Conservation (phyloP, 2,113 vertebrate species). For the Suricata suricatta region DNA sequence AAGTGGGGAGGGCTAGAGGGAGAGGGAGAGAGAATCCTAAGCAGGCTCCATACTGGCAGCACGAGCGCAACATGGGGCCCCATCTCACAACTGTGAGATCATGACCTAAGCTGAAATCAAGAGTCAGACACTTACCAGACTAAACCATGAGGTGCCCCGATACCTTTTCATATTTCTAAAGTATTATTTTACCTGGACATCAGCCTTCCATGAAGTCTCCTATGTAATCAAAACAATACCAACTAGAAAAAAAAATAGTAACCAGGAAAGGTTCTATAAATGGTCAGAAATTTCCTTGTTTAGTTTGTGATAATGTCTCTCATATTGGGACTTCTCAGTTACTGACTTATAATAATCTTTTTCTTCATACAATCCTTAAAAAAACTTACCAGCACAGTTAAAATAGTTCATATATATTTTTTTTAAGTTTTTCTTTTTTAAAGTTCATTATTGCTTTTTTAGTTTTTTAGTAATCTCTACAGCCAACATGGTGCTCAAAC, state of each 20-base stretch:
- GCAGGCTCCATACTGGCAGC: too few species aligned
- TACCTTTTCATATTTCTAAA: not conserved
- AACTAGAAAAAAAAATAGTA: not conserved
- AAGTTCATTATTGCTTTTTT: not conserved
- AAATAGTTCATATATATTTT: not conserved
- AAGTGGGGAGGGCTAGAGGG: too few species aligned
- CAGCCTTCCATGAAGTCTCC: not conserved
- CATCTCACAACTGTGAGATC: too few species aligned
- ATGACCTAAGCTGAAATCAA: too few species aligned
- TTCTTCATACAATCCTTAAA: not conserved
- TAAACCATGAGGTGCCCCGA: not conserved
- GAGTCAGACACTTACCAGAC: too few species aligned
- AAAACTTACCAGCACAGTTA: not conserved
- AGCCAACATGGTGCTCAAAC: not conserved
- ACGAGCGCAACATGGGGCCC: too few species aligned
- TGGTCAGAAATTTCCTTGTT: not conserved
- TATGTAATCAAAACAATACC: constrained; percentile 22
- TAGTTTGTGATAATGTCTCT: constrained; percentile 27
- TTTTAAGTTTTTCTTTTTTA: not conserved
- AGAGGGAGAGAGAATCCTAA: too few species aligned
- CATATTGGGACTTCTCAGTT: not conserved
- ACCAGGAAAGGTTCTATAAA: not conserved
- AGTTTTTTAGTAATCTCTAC: not conserved
- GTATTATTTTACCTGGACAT: not conserved
- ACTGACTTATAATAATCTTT: not conserved